Conservation (phyloP, 1,140 invertebrate species). For the Neelides sp. region DNA sequence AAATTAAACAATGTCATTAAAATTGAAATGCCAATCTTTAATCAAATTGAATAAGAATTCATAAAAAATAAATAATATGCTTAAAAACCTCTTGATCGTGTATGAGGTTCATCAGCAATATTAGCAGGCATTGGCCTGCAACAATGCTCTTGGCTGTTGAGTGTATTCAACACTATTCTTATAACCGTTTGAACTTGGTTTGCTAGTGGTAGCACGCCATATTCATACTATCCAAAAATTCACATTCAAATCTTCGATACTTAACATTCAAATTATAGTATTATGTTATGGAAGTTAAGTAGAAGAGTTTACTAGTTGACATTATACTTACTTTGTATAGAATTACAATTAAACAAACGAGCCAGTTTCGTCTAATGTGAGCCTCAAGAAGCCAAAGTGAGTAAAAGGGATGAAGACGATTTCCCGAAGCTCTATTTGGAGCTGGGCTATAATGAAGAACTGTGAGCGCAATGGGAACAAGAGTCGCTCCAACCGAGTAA, state of each 20-base stretch:
- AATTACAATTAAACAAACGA: slow-evolving; percentile 82
- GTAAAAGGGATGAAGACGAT: slow-evolving; percentile 49
- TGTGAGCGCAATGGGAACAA: slow-evolving; percentile 71
- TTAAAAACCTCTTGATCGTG: slow-evolving; percentile 52
- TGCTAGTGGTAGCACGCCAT: slow-evolving; percentile 65
- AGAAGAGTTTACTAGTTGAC: not conserved
- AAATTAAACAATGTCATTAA: slow-evolving; percentile 11
- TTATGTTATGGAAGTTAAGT: not conserved
- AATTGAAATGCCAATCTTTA: not conserved
- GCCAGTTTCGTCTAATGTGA: slow-evolving; percentile 75
- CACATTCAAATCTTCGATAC: slow-evolving; percentile 3
- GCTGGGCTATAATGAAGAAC: slow-evolving; percentile 79
- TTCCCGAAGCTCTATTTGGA: slow-evolving; percentile 46
- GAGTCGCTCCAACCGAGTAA: slow-evolving; percentile 71
- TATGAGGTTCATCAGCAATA: slow-evolving; percentile 51
- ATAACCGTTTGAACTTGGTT: slow-evolving; percentile 67
- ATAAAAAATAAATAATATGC: slow-evolving; percentile 6
- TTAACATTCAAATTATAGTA: not conserved
- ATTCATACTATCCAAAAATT: slow-evolving; percentile 63
- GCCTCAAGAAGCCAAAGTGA: slow-evolving; percentile 78
- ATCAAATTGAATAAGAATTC: slow-evolving; percentile 1
- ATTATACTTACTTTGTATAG: slow-evolving; percentile 71
- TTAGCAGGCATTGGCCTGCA: slow-evolving; percentile 66
- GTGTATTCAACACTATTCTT: slow-evolving; percentile 81
- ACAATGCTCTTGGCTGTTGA: slow-evolving; percentile 79